These are phyloP conservation scores for Galleria mellonella DNA, from an alignment of 1,140 invertebrate genomes.

Conservation along the genomic window DNA sequence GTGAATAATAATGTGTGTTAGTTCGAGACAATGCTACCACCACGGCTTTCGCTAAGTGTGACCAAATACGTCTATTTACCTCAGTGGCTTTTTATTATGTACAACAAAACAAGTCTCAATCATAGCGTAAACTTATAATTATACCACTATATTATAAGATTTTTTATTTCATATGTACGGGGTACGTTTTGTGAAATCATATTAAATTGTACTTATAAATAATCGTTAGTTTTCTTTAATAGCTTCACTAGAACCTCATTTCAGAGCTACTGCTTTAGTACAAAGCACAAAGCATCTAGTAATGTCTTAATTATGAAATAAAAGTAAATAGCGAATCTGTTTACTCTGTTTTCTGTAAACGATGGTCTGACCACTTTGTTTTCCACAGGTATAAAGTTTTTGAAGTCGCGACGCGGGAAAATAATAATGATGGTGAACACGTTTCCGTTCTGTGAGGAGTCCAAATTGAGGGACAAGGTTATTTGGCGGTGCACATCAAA, in stretches of 20 bases:
- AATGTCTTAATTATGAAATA: neutral
- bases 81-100: slow-evolving; percentile 50
- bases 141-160: slow-evolving; percentile 60
- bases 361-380: slow-evolving; percentile 38
- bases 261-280: too few relatives aligned
- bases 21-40: slow-evolving; percentile 23
- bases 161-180: slow-evolving; percentile 66
- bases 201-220: slow-evolving; percentile 73
- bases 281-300: too few relatives aligned
- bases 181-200: slow-evolving; percentile 70
- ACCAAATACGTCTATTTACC: slow-evolving; percentile 40
- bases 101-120: slow-evolving; percentile 53
- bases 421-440: slow-evolving; percentile 74
- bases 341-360: neutral
- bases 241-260: neutral
- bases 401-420: slow-evolving; percentile 69
- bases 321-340: neutral
- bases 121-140: slow-evolving; percentile 68
- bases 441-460: slow-evolving; percentile 73
- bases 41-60: slow-evolving; percentile 26
- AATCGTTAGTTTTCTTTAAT: slow-evolving; percentile 57
- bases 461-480: slow-evolving; percentile 67
- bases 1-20: slow-evolving; percentile 21
- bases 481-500: slow-evolving; percentile 73
- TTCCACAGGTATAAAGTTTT: slow-evolving; percentile 68